phyloP scores from a whole-genome alignment of 2,888 invertebrate species.

The Pinctada fucata region DNA sequence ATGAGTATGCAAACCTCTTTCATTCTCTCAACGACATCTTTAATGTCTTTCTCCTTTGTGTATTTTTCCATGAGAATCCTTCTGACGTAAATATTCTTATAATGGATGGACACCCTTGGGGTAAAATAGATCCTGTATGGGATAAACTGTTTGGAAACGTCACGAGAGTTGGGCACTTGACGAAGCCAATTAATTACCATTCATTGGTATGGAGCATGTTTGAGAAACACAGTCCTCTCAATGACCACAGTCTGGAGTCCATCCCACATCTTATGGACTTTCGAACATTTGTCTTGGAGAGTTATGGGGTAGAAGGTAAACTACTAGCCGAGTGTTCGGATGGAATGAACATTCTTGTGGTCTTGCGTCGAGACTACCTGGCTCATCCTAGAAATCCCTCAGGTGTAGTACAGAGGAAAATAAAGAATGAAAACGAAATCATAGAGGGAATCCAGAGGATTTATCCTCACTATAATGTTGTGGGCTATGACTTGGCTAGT shows the following conservation, averaged over 20 bases:
- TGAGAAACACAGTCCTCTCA: constrained; percentile 24
- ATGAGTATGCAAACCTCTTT: constrained; percentile 29
- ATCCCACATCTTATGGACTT: constrained; percentile 18
- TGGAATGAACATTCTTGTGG: constrained; percentile 5
- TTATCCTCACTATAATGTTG: constrained; percentile 2
- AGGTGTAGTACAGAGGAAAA: constrained; percentile 18
- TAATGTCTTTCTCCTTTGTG: constrained; percentile 27
- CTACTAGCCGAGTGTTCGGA: constrained; percentile 15
- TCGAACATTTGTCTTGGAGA: constrained; percentile 7
- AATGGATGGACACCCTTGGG: constrained; percentile 29
- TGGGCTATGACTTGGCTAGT: constrained; percentile 6
- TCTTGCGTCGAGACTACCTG: constrained; percentile 25
- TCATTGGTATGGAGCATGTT: constrained; percentile 29
- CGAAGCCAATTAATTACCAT: background rate
- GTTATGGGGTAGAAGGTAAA: constrained; percentile 10
- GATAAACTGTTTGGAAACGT: constrained; percentile 16
- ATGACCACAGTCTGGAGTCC: constrained; percentile 10
- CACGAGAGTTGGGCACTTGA: constrained; percentile 18
- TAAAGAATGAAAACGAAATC: constrained; percentile 24
- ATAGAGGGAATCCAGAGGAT: background rate
- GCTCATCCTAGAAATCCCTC: constrained; percentile 25
- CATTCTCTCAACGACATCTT: constrained; percentile 29
- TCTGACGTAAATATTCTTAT: constrained; percentile 3
- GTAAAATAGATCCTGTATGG: constrained; percentile 26
- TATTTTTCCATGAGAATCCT: constrained; percentile 25